A percentile compares a stretch with the other conserved stretches of the same genome.
These are phyloP conservation scores for Neotoxoptera formosana DNA, from an alignment of 1,140 invertebrate genomes.

Conservation along the genomic window DNA sequence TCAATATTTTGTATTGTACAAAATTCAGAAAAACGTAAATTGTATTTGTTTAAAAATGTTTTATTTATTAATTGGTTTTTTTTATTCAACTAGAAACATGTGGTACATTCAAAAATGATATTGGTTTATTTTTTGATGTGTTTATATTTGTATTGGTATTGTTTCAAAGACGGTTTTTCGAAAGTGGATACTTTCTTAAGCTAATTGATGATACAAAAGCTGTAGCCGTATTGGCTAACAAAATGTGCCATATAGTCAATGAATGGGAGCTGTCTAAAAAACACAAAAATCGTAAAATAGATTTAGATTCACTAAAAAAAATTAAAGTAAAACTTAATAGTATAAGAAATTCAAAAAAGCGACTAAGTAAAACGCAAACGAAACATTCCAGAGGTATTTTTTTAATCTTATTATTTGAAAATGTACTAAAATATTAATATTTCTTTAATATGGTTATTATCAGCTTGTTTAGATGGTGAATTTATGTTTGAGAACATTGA, in stretches of 20 bases:
- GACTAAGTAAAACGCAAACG: not conserved
- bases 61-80: not conserved
- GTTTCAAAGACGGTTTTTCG: conserved; percentile 9
- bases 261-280: not conserved
- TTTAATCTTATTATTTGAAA: not conserved
- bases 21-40: not conserved
- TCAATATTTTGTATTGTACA: not conserved
- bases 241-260: not conserved
- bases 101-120: not conserved
- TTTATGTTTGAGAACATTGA: conserved; percentile 41
- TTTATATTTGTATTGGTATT: not conserved
- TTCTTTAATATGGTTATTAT: conserved; percentile 59
- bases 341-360: not conserved
- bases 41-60: not conserved
- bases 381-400: not conserved
- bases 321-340: conserved; percentile 11
- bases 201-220: conserved; percentile 23
- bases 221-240: not conserved
- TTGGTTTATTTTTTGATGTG: not conserved
- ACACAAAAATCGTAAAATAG: not conserved
- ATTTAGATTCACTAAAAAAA: conserved; percentile 14
- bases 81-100: not conserved
- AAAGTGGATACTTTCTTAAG: not conserved
- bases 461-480: conserved; percentile 64
- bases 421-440: not conserved